phyloP scores from a whole-genome alignment of 2,113 vertebrate genomes.

The Epinephelus cyanopodus region DNA sequence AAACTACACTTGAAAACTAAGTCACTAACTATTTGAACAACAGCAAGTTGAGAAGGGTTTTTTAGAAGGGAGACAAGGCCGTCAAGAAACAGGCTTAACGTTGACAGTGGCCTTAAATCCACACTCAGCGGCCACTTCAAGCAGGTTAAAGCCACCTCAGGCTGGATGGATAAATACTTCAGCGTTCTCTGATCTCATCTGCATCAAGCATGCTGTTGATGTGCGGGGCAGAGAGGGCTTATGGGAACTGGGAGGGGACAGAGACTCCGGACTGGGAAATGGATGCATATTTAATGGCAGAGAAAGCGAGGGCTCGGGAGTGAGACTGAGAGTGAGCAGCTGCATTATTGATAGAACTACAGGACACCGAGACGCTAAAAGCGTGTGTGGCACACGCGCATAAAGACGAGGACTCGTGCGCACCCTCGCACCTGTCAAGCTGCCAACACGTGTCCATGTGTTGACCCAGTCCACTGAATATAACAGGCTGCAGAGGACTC shows the following conservation, averaged over 20 bases:
- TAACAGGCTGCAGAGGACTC: conserved; percentile 20
- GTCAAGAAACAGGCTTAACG: not conserved
- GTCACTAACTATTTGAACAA: not conserved
- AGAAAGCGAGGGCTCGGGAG: conserved; percentile 70
- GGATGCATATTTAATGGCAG: conserved; percentile 82
- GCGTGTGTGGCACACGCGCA: conserved; percentile 37
- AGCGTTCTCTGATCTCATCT: conserved; percentile 19
- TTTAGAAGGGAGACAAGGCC: not conserved
- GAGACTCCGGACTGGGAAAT: conserved; percentile 64
- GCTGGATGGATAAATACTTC: conserved; percentile 7
- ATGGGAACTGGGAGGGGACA: conserved; percentile 66
- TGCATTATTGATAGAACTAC: conserved; percentile 81
- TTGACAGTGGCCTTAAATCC: not conserved
- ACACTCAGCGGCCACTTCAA: not conserved
- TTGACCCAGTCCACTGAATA: not conserved
- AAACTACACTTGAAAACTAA: not conserved
- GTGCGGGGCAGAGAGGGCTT: conserved; percentile 35
- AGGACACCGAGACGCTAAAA: conserved; percentile 73
- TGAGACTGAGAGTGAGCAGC: conserved; percentile 63
- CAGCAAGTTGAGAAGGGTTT: not conserved
- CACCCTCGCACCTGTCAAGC: conserved; percentile 62
- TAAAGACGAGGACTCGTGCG: conserved; percentile 11
- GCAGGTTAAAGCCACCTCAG: conserved; percentile 17
- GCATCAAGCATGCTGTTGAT: conserved; percentile 32
- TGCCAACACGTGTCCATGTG: conserved; percentile 47